phyloP scores from a whole-genome alignment of 2,797 vertebrate genomes.

The Malacoctenus gilli region DNA sequence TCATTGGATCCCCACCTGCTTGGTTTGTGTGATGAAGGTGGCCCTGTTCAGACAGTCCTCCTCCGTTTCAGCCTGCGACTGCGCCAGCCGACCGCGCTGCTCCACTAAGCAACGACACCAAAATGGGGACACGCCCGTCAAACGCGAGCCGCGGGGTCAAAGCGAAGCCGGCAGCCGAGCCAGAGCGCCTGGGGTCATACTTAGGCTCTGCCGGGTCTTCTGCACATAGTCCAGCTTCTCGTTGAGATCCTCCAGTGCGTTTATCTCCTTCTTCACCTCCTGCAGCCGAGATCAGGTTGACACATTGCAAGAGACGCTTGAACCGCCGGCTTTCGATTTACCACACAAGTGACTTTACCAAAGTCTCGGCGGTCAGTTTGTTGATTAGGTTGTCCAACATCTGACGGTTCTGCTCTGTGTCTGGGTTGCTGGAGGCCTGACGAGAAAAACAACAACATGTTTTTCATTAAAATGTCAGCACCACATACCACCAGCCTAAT shows the following conservation, averaged over 20 bases:
- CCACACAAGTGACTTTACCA: conserved; percentile 38
- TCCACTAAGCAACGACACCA: conserved; percentile 49
- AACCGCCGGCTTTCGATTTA: background rate
- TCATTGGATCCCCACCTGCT: too few relatives aligned
- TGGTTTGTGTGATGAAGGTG: conserved; percentile 11
- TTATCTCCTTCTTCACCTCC: conserved; percentile 46
- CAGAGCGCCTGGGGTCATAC: conserved; percentile 1
- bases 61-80: conserved; percentile 14
- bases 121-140: too few relatives aligned
- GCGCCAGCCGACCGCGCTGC: conserved; percentile 8
- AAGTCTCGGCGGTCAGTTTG: conserved; percentile 26
- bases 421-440: conserved; percentile 12
- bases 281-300: conserved; percentile 27
- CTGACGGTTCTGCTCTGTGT: conserved; percentile 9
- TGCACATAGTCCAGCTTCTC: conserved; percentile 43
- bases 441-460: background rate
- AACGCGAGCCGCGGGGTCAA: too few relatives aligned
- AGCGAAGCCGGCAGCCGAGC: too few relatives aligned
- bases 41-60: conserved; percentile 17
- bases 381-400: conserved; percentile 42
- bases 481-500: too few relatives aligned
- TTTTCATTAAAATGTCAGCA: background rate
- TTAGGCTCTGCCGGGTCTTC: conserved; percentile 32
- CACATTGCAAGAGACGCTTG: background rate
- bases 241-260: conserved; percentile 38